These are phyloP conservation scores for Pseudocheirus occidentalis DNA, from an alignment of 2,797 vertebrate genomes.

Conservation along the genomic window DNA sequence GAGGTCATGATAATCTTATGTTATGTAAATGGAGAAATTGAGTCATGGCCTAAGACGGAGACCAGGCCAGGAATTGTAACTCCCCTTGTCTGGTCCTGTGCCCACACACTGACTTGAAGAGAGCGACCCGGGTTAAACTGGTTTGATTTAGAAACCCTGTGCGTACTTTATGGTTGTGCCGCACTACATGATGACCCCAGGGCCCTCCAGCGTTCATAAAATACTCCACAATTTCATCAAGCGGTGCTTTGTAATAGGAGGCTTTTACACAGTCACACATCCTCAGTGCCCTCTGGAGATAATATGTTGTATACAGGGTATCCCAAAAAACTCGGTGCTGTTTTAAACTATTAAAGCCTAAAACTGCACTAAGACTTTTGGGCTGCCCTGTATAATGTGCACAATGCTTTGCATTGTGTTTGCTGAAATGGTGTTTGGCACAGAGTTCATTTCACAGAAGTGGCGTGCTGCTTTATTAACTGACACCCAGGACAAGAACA, in stretches of 20 bases:
- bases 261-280: neutral
- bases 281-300: neutral
- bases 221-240: neutral
- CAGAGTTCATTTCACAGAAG: neutral
- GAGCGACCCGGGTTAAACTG: neutral
- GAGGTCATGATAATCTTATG: neutral
- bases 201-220: neutral
- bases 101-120: neutral
- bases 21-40: neutral
- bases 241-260: neutral
- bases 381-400: neutral
- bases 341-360: neutral
- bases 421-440: conserved; percentile 16
- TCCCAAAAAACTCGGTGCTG: neutral
- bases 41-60: neutral
- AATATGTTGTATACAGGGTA: neutral
- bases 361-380: neutral
- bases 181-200: neutral
- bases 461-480: neutral
- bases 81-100: neutral
- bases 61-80: neutral
- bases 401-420: neutral
- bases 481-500: neutral
- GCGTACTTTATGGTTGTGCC: neutral
- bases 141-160: conserved; percentile 16